These are phyloP conservation scores for Platycercus adscitus DNA, from an alignment of 2,113 vertebrate species.

Conservation along the genomic window DNA sequence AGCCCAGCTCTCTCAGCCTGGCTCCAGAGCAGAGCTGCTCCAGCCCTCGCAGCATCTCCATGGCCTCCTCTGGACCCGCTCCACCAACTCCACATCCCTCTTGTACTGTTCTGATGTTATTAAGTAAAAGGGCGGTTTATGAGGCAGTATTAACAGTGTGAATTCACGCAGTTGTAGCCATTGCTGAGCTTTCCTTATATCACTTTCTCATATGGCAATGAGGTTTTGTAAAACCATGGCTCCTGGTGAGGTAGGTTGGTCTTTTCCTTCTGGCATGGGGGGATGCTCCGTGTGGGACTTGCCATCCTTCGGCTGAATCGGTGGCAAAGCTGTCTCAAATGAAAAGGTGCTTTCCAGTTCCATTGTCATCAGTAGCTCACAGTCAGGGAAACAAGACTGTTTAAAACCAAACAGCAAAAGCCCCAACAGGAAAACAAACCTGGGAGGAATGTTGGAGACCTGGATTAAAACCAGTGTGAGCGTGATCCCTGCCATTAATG, in stretches of 20 bases:
- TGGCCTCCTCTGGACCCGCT: not conserved
- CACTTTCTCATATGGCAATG: not conserved
- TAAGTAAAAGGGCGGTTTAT: not conserved
- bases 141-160: not conserved
- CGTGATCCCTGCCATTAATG: not conserved
- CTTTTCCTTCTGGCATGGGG: not conserved
- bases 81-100: not conserved
- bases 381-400: accelerated
- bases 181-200: not conserved
- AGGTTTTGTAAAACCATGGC: not conserved
- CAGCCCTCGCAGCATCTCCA: not conserved
- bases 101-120: not conserved
- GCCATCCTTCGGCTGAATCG: not conserved
- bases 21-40: not conserved
- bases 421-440: not conserved
- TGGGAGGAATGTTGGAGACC: not conserved
- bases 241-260: not conserved
- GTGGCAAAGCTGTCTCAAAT: not conserved
- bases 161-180: accelerated
- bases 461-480: not conserved
- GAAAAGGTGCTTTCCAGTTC: not conserved
- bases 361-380: not conserved
- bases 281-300: not conserved
- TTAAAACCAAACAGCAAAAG: not conserved
- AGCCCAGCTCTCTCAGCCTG: not conserved